Conservation (phyloP, 1,140 invertebrate genomes). For the Drosophila oshimai region DNA sequence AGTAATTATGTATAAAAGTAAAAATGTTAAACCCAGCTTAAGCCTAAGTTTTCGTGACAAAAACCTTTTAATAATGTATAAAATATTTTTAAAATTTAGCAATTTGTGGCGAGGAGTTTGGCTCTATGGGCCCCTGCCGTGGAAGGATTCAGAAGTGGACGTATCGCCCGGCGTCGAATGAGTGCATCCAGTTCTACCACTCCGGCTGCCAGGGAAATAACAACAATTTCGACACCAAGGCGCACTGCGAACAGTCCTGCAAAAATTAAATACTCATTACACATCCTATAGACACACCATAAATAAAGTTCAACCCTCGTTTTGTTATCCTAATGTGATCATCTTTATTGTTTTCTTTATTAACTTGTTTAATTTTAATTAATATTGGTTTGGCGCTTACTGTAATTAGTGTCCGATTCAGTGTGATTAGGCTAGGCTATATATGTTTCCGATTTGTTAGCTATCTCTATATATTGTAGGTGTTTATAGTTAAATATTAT, state of each 20-base stretch:
- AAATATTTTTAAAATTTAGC: too few species aligned
- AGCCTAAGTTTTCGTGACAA: too few species aligned
- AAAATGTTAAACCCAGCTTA: too few species aligned
- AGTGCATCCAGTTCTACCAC: conserved; percentile 86
- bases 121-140: conserved; percentile 28
- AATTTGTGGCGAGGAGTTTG: conserved; percentile 57
- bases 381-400: conserved; percentile 43
- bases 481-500: conserved; percentile 17
- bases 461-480: conserved; percentile 12
- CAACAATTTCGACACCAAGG: conserved; percentile 88
- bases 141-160: conserved; percentile 14
- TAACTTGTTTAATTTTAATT: conserved; percentile 62
- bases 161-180: conserved; percentile 40
- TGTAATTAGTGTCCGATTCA: conserved; percentile 38
- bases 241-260: conserved; percentile 87
- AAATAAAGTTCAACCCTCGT: conserved; percentile 13
- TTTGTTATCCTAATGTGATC: conserved; percentile 47
- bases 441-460: conserved; percentile 28
- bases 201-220: conserved; percentile 90
- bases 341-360: conserved; percentile 65
- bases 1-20: too few species aligned
- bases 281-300: background rate
- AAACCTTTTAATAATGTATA: too few species aligned
- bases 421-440: conserved; percentile 37
- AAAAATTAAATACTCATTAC: conserved; percentile 5